These are phyloP conservation scores for Chiloscyllium plagiosum DNA, from an alignment of 2,113 vertebrate genomes.

Conservation along the genomic window DNA sequence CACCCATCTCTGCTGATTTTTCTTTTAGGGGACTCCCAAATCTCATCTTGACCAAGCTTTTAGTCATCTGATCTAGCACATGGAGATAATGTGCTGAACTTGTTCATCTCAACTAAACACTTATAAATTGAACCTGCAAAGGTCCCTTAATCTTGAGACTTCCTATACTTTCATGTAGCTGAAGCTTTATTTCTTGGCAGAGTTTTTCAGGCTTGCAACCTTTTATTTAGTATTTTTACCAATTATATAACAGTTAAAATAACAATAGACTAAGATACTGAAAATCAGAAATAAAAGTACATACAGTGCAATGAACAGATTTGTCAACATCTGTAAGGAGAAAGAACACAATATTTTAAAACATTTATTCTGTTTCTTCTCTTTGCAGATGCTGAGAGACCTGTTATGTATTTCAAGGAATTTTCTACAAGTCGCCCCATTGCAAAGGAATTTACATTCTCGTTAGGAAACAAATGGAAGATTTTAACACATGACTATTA, in stretches of 20 bases:
- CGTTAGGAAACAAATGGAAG: constrained; percentile 13
- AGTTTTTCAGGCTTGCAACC: not conserved
- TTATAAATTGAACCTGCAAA: not conserved
- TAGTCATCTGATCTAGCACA: not conserved
- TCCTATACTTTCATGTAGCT: not conserved
- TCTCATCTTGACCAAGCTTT: not conserved
- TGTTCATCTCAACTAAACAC: not conserved
- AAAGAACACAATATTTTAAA: not conserved
- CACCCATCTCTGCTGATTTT: no score
- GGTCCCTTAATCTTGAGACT: not conserved
- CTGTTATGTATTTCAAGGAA: constrained; percentile 25
- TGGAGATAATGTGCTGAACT: not conserved
- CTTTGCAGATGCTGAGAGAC: constrained; percentile 27
- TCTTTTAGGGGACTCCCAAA: not conserved
- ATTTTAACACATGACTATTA: not conserved
- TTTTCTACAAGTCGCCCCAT: constrained; percentile 1
- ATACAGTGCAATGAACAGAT: not conserved
- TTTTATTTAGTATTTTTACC: not conserved
- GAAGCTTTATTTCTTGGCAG: not conserved
- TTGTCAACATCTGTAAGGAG: constrained; percentile 26
- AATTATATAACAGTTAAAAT: not conserved
- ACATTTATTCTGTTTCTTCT: constrained; percentile 19
- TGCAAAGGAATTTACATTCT: constrained; percentile 18
- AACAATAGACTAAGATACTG: no score
- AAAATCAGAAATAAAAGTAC: no score